Conservation (phyloP, 2,797 vertebrate species). For the Sebastes wilsoni region DNA sequence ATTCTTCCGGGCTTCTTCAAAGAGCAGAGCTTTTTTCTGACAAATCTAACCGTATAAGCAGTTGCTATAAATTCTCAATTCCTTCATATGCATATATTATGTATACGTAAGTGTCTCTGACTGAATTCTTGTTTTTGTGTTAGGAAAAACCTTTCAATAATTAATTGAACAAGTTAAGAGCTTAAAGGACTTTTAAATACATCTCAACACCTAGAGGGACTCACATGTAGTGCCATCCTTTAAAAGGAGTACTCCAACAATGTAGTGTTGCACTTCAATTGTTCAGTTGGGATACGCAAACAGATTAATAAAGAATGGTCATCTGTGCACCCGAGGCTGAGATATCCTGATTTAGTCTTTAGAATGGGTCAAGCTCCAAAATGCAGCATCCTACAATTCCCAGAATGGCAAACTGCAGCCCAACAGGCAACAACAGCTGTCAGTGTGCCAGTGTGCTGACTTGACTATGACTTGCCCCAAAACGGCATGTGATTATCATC, state of each 20-base stretch:
- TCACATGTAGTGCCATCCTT: background rate
- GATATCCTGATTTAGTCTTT: background rate
- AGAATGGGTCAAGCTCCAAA: background rate
- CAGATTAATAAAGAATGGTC: background rate
- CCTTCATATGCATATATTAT: background rate
- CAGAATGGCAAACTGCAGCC: accelerated
- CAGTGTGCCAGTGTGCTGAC: too few relatives aligned
- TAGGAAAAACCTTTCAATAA: background rate
- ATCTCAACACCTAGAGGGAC: background rate
- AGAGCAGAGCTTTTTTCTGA: background rate
- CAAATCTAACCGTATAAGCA: background rate
- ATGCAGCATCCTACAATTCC: background rate
- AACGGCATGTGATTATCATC: too few relatives aligned
- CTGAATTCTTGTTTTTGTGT: background rate
- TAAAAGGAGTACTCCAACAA: background rate
- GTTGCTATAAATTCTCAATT: background rate
- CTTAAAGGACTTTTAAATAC: background rate
- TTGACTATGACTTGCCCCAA: too few relatives aligned
- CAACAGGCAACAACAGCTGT: too few relatives aligned
- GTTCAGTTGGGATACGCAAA: background rate
- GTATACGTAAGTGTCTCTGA: background rate
- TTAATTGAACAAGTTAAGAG: background rate
- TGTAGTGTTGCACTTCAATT: background rate
- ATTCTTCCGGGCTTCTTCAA: background rate
- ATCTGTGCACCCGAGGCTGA: background rate